Base-by-base conservation (phyloP, 2,888 invertebrate species). In the Andrena minutula region DNA sequence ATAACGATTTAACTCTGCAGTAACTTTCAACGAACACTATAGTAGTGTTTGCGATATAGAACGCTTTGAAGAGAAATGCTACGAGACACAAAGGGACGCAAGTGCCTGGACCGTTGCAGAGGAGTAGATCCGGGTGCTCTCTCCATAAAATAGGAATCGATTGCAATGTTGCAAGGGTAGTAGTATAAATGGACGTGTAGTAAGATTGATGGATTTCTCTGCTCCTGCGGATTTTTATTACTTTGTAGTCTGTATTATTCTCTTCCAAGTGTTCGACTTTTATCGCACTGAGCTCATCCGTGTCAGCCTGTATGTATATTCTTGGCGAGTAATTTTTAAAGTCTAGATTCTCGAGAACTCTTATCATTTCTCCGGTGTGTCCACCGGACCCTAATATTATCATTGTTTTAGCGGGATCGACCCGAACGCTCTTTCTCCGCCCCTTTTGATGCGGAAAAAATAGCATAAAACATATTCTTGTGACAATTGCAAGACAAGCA, bases 81-180 rank as follows among this genome's bases (percentile, higher is more conserved):
- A 97, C 95, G 73, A 97, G 88, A 94, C 98, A 98, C 74, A 99
- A 95, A 3, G 99, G 99, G 79, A 99, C 95, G 94, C 99, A 99
- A 6, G 99, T 99, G 7, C 99, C 99, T 60, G 99, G 99, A 0
- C 99, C 99, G 95, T 99, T 99, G 94, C 98, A 98, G 65, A 98
- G 94, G 89, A 98, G 95, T 88, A 99, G 92, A 93, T 98, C 96
- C 0, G 99, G 99, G 84, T 95, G 95, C 88, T 96, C 95, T 66
- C 94, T 95, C 88, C 96, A 95, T 47, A 98, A 94, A 20, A 98
- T 88, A 76, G 97, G 97, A 89, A 97, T 93, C 71, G 96, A 96
- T 88, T 95, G 95, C 0, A 97, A 80, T n/a, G 96, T 95, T 0
- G 99, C 96, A 92, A 95, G 94, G 0, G 98, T 30, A 2, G 99